These are phyloP conservation scores for Lasioglossum figueresi DNA, from an alignment of 2,888 invertebrate species.

Conservation along the genomic window DNA sequence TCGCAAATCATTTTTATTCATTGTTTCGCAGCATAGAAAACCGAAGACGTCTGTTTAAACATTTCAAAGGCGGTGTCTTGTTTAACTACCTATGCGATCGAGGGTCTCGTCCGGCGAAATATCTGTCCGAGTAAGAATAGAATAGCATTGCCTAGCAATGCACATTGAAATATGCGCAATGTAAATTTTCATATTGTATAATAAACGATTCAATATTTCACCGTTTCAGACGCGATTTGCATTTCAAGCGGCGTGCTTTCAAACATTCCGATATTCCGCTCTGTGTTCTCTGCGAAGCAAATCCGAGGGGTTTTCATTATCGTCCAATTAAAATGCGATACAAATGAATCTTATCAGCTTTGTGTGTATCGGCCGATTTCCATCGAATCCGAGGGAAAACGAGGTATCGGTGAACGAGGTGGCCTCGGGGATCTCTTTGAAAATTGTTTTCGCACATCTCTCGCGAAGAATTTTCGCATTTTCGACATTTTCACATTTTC, in stretches of 20 bases:
- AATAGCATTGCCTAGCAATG: conserved; percentile 1
- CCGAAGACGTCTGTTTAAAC: not conserved
- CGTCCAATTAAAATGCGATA: conserved; percentile 17
- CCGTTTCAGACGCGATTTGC: not conserved
- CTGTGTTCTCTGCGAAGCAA: conserved; percentile 1
- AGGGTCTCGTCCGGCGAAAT: not conserved
- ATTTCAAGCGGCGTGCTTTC: conserved; percentile 2
- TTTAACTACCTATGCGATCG: not conserved
- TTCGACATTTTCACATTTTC: not conserved
- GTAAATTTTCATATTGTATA: conserved; percentile 23
- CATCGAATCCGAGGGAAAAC: not conserved
- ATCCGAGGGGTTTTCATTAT: conserved; percentile 23
- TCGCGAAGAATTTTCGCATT: conserved; percentile 4
- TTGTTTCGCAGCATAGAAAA: not conserved
- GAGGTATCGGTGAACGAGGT: not conserved
- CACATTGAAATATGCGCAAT: not conserved
- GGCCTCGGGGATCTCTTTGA: conserved; percentile 12
- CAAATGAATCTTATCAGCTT: not conserved
- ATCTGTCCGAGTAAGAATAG: not conserved
- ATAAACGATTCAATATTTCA: conserved; percentile 21
- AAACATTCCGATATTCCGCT: conserved; percentile 1
- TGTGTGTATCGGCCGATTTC: not conserved
- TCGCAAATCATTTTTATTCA: not conserved
- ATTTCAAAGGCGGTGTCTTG: not conserved
- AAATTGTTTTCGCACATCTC: conserved; percentile 25